phyloP scores from a whole-genome alignment of 2,888 invertebrate genomes.

The Tribolium freemani region DNA sequence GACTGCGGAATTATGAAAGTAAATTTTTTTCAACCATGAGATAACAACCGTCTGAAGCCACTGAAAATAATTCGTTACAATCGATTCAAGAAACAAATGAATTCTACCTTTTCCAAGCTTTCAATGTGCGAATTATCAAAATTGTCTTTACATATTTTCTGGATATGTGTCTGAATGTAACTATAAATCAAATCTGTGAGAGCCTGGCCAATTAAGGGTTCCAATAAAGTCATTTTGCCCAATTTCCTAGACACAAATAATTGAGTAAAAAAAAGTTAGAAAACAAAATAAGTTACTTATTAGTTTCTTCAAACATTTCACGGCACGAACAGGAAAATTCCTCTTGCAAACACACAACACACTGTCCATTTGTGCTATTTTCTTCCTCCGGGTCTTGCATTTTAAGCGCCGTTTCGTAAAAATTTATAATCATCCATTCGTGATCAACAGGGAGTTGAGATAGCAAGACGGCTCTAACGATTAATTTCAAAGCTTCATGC shows the following conservation, averaged over 20 bases:
- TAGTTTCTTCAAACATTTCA: constrained; percentile 82
- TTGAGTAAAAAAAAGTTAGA: too few relatives aligned
- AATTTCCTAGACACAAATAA: constrained; percentile 69
- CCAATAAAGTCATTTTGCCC: constrained; percentile 83
- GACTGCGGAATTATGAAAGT: constrained; percentile 74
- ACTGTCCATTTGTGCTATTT: constrained; percentile 69
- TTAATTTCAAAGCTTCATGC: constrained; percentile 74
- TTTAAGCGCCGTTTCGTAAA: constrained; percentile 83
- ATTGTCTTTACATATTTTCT: constrained; percentile 86
- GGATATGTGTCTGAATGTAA: constrained; percentile 87
- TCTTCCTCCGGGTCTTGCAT: constrained; percentile 62
- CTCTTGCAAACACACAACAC: constrained; percentile 81
- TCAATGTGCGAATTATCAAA: constrained; percentile 87
- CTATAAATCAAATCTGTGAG: constrained; percentile 87
- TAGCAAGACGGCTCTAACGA: constrained; percentile 76
- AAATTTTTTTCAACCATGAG: constrained; percentile 89
- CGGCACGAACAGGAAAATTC: constrained; percentile 72
- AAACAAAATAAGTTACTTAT: constrained; percentile 68
- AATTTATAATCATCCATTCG: constrained; percentile 78
- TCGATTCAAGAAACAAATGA: neutral
- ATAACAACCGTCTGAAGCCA: constrained; percentile 91
- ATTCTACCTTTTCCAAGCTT: constrained; percentile 78
- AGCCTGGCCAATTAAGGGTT: constrained; percentile 87
- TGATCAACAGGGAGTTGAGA: constrained; percentile 81
- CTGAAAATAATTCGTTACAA: constrained; percentile 64